Evolutionary conservation across 2,113 vertebrate species (phyloP).

Genomic region (Colius striatus): DNA sequence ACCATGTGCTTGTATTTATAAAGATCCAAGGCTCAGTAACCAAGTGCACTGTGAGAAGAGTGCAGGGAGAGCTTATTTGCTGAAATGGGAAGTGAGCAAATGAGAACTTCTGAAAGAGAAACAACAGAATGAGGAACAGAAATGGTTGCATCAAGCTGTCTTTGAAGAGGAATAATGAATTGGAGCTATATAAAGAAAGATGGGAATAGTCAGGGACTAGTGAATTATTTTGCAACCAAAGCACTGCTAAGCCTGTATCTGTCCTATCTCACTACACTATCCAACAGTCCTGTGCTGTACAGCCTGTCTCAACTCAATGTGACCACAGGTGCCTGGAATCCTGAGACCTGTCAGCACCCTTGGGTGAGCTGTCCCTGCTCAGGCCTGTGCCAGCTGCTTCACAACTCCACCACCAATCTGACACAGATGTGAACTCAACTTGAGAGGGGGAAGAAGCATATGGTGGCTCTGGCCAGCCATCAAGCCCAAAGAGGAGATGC

Average conservation of each 20-base stretch:
- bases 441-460: not conserved
- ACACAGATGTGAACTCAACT: not conserved
- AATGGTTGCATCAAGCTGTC: slow-evolving; percentile 15
- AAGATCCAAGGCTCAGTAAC: not conserved
- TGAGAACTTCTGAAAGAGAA: slow-evolving; percentile 26
- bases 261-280: not conserved
- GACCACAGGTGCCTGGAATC: not conserved
- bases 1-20: not conserved
- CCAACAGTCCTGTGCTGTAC: not conserved
- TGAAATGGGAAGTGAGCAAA: slow-evolving; percentile 19
- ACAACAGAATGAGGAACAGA: slow-evolving; percentile 49
- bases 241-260: not conserved
- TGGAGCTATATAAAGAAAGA: not conserved
- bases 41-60: not conserved
- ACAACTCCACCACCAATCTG: not conserved
- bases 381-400: not conserved
- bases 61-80: not conserved
- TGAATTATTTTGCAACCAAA: not conserved
- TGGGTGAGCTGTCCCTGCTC: not conserved
- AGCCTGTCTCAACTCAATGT: not conserved
- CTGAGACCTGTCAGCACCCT: not conserved
- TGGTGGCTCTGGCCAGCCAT: not conserved
- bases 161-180: not conserved
- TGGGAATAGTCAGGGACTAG: not conserved
- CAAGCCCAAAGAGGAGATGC: not conserved